Evolutionary conservation across 2,113 vertebrate genomes (phyloP).

Genomic region (Heteronetta atricapilla): DNA sequence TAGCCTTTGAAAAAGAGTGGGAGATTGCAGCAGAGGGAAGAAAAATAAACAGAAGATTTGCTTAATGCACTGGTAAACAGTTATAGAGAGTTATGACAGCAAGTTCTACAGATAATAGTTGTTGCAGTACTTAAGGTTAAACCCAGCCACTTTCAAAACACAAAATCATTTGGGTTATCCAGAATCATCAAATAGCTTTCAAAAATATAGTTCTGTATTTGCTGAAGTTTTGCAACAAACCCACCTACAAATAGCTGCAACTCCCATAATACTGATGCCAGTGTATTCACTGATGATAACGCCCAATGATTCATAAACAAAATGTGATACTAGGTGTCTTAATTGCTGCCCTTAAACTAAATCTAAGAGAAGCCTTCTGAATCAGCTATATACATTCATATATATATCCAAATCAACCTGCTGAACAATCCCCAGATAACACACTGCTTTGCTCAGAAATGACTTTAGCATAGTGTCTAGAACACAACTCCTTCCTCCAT

Average conservation of each 20-base stretch:
- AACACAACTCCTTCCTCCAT: neutral
- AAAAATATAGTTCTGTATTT: neutral
- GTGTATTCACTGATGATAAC: neutral
- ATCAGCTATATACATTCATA: neutral
- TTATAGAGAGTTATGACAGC: neutral
- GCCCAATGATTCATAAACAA: neutral
- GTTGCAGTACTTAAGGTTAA: neutral
- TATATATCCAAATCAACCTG: neutral
- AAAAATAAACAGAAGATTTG: neutral
- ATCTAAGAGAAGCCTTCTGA: neutral
- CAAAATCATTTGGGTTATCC: neutral
- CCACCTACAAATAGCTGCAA: neutral
- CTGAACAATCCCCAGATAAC: neutral
- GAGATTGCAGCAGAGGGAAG: neutral
- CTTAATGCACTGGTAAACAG: neutral
- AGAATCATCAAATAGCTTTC: neutral
- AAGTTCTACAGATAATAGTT: neutral
- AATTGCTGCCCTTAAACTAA: neutral
- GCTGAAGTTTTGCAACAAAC: slow-evolving; percentile 33
- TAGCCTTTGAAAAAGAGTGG: neutral
- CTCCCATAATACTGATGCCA: neutral
- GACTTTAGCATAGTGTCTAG: neutral
- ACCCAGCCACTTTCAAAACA: neutral
- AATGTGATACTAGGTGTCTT: neutral
- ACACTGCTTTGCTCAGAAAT: neutral